Evolutionary conservation across 1,140 invertebrate species (phyloP).

Genomic region (Sitophilus oryzae): DNA sequence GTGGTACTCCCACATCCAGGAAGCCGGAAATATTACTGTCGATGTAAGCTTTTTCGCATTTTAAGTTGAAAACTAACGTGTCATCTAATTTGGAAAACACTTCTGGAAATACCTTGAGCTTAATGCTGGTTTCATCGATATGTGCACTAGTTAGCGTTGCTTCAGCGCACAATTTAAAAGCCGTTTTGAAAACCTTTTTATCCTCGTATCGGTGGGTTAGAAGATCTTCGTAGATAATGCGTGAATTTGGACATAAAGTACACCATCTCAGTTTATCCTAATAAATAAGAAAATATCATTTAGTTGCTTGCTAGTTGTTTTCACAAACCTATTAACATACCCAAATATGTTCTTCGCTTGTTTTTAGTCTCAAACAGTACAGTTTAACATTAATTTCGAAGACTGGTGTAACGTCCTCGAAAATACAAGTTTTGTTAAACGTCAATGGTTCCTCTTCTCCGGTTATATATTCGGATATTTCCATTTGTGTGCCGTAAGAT

Average conservation of each 20-base stretch:
- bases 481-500: constrained; percentile 10
- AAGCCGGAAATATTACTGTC: constrained; percentile 13
- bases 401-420: constrained; percentile 10
- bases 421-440: constrained; percentile 4
- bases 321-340: constrained; percentile 4
- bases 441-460: background rate
- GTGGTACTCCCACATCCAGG: constrained; percentile 12
- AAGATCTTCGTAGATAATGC: constrained; percentile 20
- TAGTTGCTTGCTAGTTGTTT: too few species aligned
- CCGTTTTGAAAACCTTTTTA: constrained; percentile 12
- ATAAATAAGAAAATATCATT: background rate
- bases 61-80: constrained; percentile 1
- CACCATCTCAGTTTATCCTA: constrained; percentile 2
- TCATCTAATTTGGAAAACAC: constrained; percentile 13
- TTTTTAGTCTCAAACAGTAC: constrained; percentile 15
- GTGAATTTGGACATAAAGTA: constrained; percentile 10
- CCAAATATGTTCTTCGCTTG: constrained; percentile 11
- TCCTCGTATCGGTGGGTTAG: constrained; percentile 12
- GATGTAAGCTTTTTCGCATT: constrained; percentile 8
- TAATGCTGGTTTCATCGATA: constrained; percentile 1
- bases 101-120: background rate
- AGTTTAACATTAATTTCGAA: constrained; percentile 20
- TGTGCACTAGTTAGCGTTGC: constrained; percentile 9
- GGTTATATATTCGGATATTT: constrained; percentile 8
- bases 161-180: constrained; percentile 20